Percentiles rank a stretch among this genome's conserved stretches.
Conservation (phyloP, 2,888 invertebrate species). For the Quadroppia sp. region DNA sequence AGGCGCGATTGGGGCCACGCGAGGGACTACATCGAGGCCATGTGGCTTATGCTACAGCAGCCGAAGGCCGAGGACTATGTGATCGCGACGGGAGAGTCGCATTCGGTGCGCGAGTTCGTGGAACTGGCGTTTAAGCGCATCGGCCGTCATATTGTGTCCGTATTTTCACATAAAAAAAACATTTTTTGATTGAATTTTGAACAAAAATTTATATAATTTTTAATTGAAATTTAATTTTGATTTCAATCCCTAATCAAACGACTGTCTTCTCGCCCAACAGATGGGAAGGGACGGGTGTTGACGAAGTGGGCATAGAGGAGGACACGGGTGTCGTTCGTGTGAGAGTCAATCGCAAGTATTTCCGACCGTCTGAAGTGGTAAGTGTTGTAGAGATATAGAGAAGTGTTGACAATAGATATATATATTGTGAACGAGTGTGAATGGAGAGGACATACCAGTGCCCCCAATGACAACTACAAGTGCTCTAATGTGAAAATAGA, state of each 20-base stretch:
- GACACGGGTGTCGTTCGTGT: slow-evolving; percentile 71
- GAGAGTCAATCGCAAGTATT: slow-evolving; percentile 86
- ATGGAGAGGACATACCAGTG: not conserved
- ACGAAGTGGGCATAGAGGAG: slow-evolving; percentile 75
- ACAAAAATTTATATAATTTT: not conserved
- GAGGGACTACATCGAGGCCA: slow-evolving; percentile 94
- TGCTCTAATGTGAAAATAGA: not conserved
- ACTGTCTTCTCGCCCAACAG: slow-evolving; percentile 50
- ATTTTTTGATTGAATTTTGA: not conserved
- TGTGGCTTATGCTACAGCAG: slow-evolving; percentile 99
- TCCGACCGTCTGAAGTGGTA: slow-evolving; percentile 96
- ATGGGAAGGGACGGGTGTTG: slow-evolving; percentile 81
- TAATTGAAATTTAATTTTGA: not conserved
- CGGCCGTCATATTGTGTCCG: slow-evolving; percentile 65
- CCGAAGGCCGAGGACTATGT: slow-evolving; percentile 90
- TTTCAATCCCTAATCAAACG: not conserved
- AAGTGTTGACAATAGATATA: not conserved
- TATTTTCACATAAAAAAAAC: slow-evolving; percentile 14
- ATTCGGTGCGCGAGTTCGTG: slow-evolving; percentile 94
- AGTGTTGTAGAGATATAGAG: slow-evolving; percentile 54
- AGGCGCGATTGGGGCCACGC: slow-evolving; percentile 98
- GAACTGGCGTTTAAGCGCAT: slow-evolving; percentile 81
- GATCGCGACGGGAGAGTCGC: slow-evolving; percentile 89
- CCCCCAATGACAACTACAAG: not conserved
- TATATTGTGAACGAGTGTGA: not conserved